Conservation (phyloP, 2,888 invertebrate species). For the Leucophenga montana region DNA sequence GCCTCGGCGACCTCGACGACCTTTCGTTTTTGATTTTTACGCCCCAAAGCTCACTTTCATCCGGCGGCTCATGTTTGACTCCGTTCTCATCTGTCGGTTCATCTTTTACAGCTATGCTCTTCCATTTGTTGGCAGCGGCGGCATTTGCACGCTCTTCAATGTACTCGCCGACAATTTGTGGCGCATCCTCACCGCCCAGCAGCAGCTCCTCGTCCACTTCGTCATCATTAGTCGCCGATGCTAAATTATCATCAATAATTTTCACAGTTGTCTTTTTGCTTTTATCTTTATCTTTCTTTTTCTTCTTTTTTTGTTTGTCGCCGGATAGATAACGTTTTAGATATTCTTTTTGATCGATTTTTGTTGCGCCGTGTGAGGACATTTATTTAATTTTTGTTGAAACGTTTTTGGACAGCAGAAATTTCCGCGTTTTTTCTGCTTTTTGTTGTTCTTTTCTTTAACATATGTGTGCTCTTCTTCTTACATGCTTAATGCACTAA, state of each 20-base stretch:
- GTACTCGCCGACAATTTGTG: slow-evolving; percentile 87
- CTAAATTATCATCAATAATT: slow-evolving; percentile 89
- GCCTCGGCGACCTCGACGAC: background rate
- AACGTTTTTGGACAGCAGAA: too few species aligned
- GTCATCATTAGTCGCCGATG: slow-evolving; percentile 73
- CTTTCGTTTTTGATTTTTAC: slow-evolving; percentile 33
- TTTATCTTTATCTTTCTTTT: slow-evolving; percentile 54
- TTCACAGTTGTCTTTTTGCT: slow-evolving; percentile 74
- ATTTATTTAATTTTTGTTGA: background rate
- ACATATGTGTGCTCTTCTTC: too few species aligned
- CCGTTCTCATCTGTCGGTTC: slow-evolving; percentile 45
- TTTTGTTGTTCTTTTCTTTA: too few species aligned
- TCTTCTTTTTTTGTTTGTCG: slow-evolving; percentile 75
- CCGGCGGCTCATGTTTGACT: too few species aligned
- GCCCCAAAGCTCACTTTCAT: slow-evolving; percentile 34
- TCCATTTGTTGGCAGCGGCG: slow-evolving; percentile 72
- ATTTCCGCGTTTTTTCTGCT: too few species aligned
- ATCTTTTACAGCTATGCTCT: slow-evolving; percentile 64
- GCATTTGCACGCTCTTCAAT: slow-evolving; percentile 87
- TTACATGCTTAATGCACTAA: too few species aligned
- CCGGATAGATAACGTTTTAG: slow-evolving; percentile 84
- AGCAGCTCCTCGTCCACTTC: slow-evolving; percentile 77
- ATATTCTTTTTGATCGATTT: slow-evolving; percentile 84
- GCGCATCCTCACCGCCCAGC: slow-evolving; percentile 88
- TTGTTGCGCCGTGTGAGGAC: slow-evolving; percentile 46